Evolutionary conservation across 2,888 invertebrate genomes (phyloP).

Genomic region (Phyllotreta cruciferae): DNA sequence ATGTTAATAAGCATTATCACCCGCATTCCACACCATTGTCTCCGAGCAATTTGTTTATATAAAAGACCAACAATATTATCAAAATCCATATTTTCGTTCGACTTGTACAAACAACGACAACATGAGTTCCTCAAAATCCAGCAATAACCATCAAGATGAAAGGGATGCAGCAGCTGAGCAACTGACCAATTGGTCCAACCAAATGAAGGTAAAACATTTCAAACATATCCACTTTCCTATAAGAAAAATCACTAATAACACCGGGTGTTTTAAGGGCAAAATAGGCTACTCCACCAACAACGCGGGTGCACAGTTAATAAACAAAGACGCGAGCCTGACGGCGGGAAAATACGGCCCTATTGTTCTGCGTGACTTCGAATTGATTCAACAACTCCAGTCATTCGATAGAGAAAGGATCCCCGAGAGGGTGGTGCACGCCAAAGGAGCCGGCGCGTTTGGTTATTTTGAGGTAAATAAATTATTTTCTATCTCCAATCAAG

Average conservation of each 20-base stretch:
- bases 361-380: constrained; percentile 81
- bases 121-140: background rate
- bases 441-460: constrained; percentile 86
- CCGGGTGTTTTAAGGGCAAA: constrained; percentile 10
- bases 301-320: constrained; percentile 51
- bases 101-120: background rate
- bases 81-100: too few species aligned
- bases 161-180: constrained; percentile 38
- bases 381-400: constrained; percentile 75
- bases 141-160: background rate
- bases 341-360: constrained; percentile 85
- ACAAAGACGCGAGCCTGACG: constrained; percentile 69
- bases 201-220: constrained; percentile 34
- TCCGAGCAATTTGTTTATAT: too few species aligned
- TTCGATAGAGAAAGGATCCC: constrained; percentile 90
- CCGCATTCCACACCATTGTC: too few species aligned
- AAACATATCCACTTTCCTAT: background rate
- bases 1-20: too few species aligned
- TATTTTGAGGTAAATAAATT: constrained; percentile 74
- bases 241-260: background rate
- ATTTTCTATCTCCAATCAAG: too few species aligned
- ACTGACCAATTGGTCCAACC: constrained; percentile 37
- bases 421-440: constrained; percentile 88
- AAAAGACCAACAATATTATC: too few species aligned
- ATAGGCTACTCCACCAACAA: constrained; percentile 30